Evolutionary conservation across 1,140 invertebrate genomes (phyloP).

Genomic region (Drosophila lowei): DNA sequence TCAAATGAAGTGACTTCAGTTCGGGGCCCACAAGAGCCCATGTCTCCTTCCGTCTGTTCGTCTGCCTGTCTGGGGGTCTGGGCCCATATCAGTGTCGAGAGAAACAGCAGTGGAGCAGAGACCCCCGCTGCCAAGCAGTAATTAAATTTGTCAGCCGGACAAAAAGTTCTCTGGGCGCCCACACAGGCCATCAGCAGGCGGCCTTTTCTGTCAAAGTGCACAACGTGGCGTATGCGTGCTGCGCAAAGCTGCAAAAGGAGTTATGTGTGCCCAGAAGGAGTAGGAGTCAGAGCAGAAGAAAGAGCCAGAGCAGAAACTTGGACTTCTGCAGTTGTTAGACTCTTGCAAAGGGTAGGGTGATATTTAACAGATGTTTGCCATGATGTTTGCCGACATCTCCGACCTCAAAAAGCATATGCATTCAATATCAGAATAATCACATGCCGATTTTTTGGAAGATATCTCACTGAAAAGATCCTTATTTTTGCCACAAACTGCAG

Average conservation of each 20-base stretch:
- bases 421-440: too few species aligned
- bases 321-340: too few species aligned
- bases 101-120: slow-evolving; percentile 54
- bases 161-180: slow-evolving; percentile 51
- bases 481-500: too few species aligned
- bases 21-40: background rate
- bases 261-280: background rate
- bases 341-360: too few species aligned
- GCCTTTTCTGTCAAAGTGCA: slow-evolving; percentile 50
- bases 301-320: too few species aligned
- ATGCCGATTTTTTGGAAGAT: too few species aligned
- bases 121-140: slow-evolving; percentile 49
- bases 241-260: slow-evolving; percentile 28
- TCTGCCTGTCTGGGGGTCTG: slow-evolving; percentile 4
- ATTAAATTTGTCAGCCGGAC: slow-evolving; percentile 79
- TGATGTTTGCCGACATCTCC: too few species aligned
- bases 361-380: too few species aligned
- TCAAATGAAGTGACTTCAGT: slow-evolving; percentile 77
- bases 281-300: background rate
- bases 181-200: slow-evolving; percentile 37
- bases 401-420: too few species aligned
- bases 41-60: slow-evolving; percentile 15
- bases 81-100: slow-evolving; percentile 67
- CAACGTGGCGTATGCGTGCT: slow-evolving; percentile 70
- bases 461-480: too few species aligned